Evolutionary conservation across 2,797 vertebrate genomes (phyloP).

Genomic region (Rhinophrynus dorsalis): DNA sequence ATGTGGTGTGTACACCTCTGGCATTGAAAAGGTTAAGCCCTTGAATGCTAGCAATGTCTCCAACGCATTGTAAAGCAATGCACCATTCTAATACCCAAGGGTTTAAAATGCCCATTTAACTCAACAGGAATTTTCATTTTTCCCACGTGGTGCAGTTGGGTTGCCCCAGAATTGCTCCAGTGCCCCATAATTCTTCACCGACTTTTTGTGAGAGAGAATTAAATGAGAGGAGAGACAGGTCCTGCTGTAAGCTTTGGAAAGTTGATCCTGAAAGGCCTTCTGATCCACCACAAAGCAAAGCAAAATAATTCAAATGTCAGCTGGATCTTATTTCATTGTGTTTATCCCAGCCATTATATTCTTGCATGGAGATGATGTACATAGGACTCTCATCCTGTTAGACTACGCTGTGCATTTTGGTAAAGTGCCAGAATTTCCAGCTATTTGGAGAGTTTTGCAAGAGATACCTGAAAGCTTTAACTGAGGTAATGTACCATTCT

Average conservation of each 20-base stretch:
- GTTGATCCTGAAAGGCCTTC: not conserved
- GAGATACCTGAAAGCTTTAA: not conserved
- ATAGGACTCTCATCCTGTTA: not conserved
- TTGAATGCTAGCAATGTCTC: too few relatives aligned
- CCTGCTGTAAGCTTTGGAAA: not conserved
- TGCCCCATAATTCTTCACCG: too few relatives aligned
- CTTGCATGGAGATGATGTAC: slow-evolving; percentile 13
- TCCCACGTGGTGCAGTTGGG: too few relatives aligned
- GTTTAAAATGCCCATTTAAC: too few relatives aligned
- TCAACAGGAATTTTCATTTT: too few relatives aligned
- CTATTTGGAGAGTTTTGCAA: not conserved
- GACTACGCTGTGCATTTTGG: not conserved
- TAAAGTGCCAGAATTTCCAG: not conserved
- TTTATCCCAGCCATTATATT: slow-evolving; percentile 24
- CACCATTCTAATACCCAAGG: too few relatives aligned
- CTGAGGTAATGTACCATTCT: not conserved
- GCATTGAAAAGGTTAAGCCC: too few relatives aligned
- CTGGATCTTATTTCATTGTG: slow-evolving; percentile 33
- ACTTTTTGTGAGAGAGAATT: not conserved
- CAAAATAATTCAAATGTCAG: slow-evolving; percentile 31
- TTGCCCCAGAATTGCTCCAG: too few relatives aligned
- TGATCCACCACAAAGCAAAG: slow-evolving; percentile 5
- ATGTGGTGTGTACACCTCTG: too few relatives aligned
- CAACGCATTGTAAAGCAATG: too few relatives aligned
- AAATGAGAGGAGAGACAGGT: not conserved